Evolutionary conservation across 1,140 invertebrate genomes (phyloP).

Genomic region (Temnothorax longispinosus): DNA sequence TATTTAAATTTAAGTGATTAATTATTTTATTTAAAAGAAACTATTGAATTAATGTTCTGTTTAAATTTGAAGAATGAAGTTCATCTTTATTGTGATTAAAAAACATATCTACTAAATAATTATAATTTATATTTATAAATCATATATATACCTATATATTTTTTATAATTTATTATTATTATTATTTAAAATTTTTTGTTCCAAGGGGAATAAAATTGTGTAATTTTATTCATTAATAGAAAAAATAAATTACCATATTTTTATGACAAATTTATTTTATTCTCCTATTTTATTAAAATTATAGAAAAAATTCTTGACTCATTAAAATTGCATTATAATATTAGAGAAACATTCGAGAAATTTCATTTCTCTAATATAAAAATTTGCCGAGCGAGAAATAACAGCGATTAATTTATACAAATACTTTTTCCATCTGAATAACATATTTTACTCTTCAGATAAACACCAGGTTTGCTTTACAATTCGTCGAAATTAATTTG

Average conservation of each 20-base stretch:
- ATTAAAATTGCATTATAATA: neutral
- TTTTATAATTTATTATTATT: neutral
- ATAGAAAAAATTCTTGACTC: neutral
- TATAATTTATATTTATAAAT: neutral
- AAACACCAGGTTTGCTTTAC: neutral
- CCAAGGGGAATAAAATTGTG: neutral
- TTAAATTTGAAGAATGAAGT: neutral
- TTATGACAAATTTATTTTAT: neutral
- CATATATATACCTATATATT: neutral
- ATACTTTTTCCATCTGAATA: neutral
- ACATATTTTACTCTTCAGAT: neutral
- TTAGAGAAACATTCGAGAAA: neutral
- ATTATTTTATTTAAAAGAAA: neutral
- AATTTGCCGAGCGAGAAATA: neutral
- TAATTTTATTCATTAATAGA: neutral
- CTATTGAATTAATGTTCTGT: neutral
- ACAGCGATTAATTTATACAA: conserved; percentile 2
- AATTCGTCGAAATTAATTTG: conserved; percentile 7
- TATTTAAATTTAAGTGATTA: neutral
- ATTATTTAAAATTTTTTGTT: neutral
- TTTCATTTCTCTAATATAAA: neutral
- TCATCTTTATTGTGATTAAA: neutral
- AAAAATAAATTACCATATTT: neutral
- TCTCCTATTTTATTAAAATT: neutral
- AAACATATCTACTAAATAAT: neutral